These are phyloP conservation scores for Holotrichia oblita DNA, from an alignment of 1,140 invertebrate genomes.

Conservation along the genomic window DNA sequence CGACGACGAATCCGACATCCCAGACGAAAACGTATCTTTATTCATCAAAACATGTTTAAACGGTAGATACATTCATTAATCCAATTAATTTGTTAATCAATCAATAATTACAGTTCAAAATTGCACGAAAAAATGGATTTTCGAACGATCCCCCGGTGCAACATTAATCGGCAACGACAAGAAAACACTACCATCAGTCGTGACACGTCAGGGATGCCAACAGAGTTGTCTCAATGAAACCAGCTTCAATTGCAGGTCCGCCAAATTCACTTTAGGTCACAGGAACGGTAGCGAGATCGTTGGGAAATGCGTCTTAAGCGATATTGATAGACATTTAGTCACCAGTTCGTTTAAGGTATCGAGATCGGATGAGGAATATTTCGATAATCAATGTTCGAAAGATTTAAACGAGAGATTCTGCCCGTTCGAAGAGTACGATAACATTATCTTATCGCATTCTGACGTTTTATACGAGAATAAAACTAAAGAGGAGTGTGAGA, in stretches of 20 bases:
- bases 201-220: slow-evolving; percentile 63
- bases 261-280: slow-evolving; percentile 60
- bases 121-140: slow-evolving; percentile 60
- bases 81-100: not conserved
- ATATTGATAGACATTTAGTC: slow-evolving; percentile 68
- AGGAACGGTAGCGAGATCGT: slow-evolving; percentile 54
- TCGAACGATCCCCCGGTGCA: slow-evolving; percentile 64
- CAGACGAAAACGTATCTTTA: slow-evolving; percentile 63
- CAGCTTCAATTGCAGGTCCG: slow-evolving; percentile 62
- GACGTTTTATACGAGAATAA: slow-evolving; percentile 51
- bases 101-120: slow-evolving; percentile 41
- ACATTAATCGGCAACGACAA: slow-evolving; percentile 63
- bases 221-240: slow-evolving; percentile 63
- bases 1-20: slow-evolving; percentile 57
- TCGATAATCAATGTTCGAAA: slow-evolving; percentile 70
- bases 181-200: slow-evolving; percentile 60
- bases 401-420: slow-evolving; percentile 51
- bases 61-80: slow-evolving; percentile 48
- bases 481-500: slow-evolving; percentile 56
- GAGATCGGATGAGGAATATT: slow-evolving; percentile 70
- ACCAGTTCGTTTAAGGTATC: slow-evolving; percentile 70
- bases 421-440: slow-evolving; percentile 59
- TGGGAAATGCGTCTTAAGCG: slow-evolving; percentile 68
- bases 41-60: slow-evolving; percentile 63
- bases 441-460: slow-evolving; percentile 51